These are phyloP conservation scores for Pelosia muscerda DNA, from an alignment of 2,888 invertebrate species.

Conservation along the genomic window DNA sequence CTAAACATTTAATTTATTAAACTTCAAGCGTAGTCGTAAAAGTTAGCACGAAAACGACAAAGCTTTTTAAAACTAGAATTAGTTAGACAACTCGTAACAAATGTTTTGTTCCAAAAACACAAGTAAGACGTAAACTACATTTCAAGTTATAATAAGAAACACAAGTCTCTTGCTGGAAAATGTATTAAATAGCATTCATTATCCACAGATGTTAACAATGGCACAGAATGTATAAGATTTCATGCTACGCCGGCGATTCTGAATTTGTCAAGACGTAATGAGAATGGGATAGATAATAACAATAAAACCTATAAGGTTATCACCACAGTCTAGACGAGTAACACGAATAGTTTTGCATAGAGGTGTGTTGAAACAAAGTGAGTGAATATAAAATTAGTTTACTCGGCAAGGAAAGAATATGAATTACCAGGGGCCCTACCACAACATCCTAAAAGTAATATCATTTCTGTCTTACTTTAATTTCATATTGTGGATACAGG, in stretches of 20 bases:
- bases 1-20: too few relatives aligned
- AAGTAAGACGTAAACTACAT: neutral
- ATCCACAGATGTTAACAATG: conserved; percentile 26
- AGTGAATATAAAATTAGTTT: conserved; percentile 52
- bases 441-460: too few relatives aligned
- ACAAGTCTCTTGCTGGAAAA: conserved; percentile 6
- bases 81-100: neutral
- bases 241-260: conserved; percentile 27
- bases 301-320: conserved; percentile 43
- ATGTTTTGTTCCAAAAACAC: too few relatives aligned
- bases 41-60: neutral
- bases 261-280: conserved; percentile 40
- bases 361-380: conserved; percentile 32
- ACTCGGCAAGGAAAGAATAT: conserved; percentile 52
- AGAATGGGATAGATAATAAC: conserved; percentile 38
- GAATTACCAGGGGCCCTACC: too few relatives aligned
- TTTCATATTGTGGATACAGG: too few relatives aligned
- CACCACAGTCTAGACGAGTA: conserved; percentile 44
- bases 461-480: too few relatives aligned
- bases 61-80: neutral
- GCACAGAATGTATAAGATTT: conserved; percentile 22
- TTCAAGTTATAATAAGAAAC: neutral
- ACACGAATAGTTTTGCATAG: conserved; percentile 35
- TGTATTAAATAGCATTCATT: conserved; percentile 10
- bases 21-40: too few relatives aligned